These are phyloP conservation scores for Acholoe squamosa DNA, from an alignment of 2,888 invertebrate species.

Conservation along the genomic window DNA sequence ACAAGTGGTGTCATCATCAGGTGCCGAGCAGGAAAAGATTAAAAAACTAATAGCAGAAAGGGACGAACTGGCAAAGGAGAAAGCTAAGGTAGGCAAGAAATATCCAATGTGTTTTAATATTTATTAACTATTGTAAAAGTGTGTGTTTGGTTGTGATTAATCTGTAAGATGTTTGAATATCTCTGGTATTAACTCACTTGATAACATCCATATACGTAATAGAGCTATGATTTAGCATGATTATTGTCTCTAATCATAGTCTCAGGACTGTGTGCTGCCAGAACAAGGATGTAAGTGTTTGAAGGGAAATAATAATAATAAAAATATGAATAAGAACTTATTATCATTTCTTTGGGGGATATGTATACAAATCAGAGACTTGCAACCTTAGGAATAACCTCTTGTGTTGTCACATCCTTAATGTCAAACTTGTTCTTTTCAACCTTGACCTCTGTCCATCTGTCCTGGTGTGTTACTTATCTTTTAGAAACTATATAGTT, in stretches of 20 bases:
- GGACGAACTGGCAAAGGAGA: neutral
- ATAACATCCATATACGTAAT: neutral
- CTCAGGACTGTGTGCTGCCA: no score
- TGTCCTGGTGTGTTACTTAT: neutral
- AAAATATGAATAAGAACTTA: no score
- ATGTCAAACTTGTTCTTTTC: no score
- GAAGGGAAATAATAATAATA: no score
- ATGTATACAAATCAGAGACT: no score
- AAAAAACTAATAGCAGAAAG: conserved; percentile 34
- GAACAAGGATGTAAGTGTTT: neutral
- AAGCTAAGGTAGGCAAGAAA: neutral
- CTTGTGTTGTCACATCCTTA: no score
- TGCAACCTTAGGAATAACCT: no score
- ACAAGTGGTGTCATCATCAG: neutral
- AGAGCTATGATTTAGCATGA: neutral
- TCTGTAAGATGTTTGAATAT: neutral
- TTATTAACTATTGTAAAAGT: neutral
- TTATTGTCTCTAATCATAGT: no score
- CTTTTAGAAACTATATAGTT: neutral
- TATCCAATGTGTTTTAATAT: neutral
- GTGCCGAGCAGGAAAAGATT: conserved; percentile 20
- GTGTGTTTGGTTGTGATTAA: neutral
- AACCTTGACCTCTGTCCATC: neutral
- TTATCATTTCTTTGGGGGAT: no score
- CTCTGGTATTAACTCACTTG: no score